A percentile compares a stretch with the other conserved stretches of the same genome.
phyloP scores from a whole-genome alignment of 2,113 vertebrate species.

The Alexandromys fortis region DNA sequence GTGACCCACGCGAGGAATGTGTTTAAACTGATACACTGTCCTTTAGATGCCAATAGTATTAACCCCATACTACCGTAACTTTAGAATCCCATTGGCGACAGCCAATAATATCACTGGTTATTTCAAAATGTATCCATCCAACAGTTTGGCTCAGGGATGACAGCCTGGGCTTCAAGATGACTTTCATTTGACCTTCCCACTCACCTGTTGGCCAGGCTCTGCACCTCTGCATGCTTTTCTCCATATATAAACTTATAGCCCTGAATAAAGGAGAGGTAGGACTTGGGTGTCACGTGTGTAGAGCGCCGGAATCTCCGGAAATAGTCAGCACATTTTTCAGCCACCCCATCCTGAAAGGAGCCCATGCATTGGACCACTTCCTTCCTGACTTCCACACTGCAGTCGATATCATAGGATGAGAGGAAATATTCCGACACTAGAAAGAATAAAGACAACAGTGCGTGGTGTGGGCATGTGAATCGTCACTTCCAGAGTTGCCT shows the following conservation, averaged over 20 bases:
- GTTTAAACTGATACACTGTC: neutral
- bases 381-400: conserved; percentile 89
- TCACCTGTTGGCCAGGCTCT: conserved; percentile 93
- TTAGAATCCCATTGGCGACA: neutral
- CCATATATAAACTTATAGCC: conserved; percentile 94
- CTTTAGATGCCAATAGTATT: neutral
- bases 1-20: neutral
- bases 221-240: conserved; percentile 92
- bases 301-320: conserved; percentile 95
- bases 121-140: neutral
- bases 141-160: neutral
- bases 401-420: conserved; percentile 92
- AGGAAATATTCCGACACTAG: conserved; percentile 96
- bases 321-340: conserved; percentile 96
- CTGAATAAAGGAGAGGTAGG: conserved; percentile 97
- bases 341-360: conserved; percentile 96
- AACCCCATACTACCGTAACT: neutral
- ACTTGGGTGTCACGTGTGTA: conserved; percentile 96
- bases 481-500: neutral
- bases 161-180: neutral
- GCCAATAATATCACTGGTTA: neutral
- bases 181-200: neutral
- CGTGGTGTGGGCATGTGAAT: neutral
- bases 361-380: conserved; percentile 98
- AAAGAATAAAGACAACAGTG: conserved; percentile 21